These are phyloP conservation scores for Prunella himalayana DNA, from an alignment of 2,113 vertebrate species.

Conservation along the genomic window DNA sequence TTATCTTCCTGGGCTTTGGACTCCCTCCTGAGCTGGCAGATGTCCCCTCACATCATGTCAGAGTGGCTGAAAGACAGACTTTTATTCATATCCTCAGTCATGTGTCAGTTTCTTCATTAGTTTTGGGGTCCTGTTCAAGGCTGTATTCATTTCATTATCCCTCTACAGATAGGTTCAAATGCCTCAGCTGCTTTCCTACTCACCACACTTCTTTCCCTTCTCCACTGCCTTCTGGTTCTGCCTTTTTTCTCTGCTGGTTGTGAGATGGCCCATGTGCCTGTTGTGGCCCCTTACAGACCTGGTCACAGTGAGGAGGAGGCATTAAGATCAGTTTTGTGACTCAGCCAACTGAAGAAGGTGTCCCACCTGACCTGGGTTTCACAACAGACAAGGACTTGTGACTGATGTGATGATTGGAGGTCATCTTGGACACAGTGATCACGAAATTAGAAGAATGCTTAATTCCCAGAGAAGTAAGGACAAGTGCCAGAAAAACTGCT, in stretches of 20 bases:
- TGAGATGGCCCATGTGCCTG: background rate
- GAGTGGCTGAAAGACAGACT: background rate
- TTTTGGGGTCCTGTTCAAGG: background rate
- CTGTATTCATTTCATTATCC: background rate
- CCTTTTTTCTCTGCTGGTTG: accelerated
- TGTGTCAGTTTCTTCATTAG: background rate
- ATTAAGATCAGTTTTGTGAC: background rate
- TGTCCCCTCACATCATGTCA: background rate
- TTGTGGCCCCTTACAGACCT: background rate
- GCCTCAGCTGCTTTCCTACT: background rate
- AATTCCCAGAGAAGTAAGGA: background rate
- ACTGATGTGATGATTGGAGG: background rate
- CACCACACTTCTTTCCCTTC: background rate
- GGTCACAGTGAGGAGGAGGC: background rate
- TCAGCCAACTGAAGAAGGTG: background rate
- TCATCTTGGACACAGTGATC: background rate
- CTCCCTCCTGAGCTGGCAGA: slow-evolving; percentile 32
- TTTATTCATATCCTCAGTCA: background rate
- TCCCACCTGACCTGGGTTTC: background rate
- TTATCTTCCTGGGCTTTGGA: background rate
- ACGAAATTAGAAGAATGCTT: background rate
- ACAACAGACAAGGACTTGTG: background rate
- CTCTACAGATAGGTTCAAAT: background rate
- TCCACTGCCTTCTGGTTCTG: background rate
- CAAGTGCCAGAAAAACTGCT: background rate